Evolutionary conservation across 2,888 invertebrate genomes (phyloP).

Genomic region (Reticulitermes lucifugus): DNA sequence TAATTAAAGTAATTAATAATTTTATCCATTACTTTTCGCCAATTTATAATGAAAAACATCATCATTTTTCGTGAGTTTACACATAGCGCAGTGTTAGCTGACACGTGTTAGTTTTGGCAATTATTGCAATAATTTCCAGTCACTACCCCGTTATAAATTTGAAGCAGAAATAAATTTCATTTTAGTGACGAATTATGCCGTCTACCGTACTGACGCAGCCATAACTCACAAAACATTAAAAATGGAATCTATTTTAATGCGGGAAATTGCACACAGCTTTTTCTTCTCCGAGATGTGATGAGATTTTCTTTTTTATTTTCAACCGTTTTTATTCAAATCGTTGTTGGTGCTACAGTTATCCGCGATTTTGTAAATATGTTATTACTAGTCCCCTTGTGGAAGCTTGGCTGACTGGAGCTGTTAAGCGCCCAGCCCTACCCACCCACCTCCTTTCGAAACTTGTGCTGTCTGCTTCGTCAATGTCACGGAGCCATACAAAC

Average conservation of each 20-base stretch:
- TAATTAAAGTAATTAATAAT: too few relatives aligned
- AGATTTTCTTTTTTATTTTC: neutral
- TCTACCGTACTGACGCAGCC: neutral
- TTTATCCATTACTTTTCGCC: too few relatives aligned
- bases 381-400: neutral
- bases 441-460: neutral
- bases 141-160: constrained; percentile 3
- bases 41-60: too few relatives aligned
- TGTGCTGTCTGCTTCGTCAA: neutral
- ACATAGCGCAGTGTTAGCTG: too few relatives aligned
- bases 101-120: neutral
- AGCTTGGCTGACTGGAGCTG: neutral
- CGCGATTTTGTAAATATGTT: neutral
- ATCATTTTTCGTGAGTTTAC: too few relatives aligned
- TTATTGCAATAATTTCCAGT: neutral
- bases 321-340: neutral
- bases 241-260: constrained; percentile 22
- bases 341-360: neutral
- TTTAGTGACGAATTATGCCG: constrained; percentile 18
- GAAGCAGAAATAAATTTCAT: neutral
- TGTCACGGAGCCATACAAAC: neutral
- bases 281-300: neutral
- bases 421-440: neutral
- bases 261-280: neutral
- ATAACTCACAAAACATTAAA: constrained; percentile 33